A percentile compares a stretch with the other conserved stretches of the same genome.
These are phyloP conservation scores for Sardina pilchardus DNA, from an alignment of 2,113 vertebrate genomes.

Conservation along the genomic window DNA sequence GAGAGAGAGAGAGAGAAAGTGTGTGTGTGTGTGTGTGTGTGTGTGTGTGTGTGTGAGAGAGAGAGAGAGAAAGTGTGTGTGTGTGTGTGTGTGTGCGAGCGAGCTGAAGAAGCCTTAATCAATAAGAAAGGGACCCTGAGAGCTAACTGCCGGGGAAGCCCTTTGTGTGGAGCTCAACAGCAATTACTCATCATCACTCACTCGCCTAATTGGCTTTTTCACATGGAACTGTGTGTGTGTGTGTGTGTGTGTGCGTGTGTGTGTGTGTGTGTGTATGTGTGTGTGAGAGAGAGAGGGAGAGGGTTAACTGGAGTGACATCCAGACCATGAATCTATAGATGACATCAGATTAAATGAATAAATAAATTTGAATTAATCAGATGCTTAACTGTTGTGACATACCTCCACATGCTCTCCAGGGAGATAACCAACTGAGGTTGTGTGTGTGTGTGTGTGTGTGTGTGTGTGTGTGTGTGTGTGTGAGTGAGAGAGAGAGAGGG, in stretches of 20 bases:
- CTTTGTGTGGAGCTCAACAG: constrained; percentile 6
- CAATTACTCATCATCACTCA: constrained; percentile 16
- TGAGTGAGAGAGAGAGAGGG: too few species aligned
- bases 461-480: neutral
- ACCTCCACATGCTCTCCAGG: constrained; percentile 24
- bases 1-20: too few species aligned
- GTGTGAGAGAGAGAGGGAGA: neutral
- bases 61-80: too few species aligned
- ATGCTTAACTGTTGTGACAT: constrained; percentile 52
- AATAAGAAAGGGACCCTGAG: neutral
- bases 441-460: constrained; percentile 15
- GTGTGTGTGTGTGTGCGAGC: neutral
- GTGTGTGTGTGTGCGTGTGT: constrained; percentile 37
- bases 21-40: neutral
- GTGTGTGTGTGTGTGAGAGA: constrained; percentile 25
- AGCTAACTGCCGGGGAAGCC: neutral
- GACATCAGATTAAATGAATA: constrained; percentile 77
- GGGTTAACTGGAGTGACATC: neutral
- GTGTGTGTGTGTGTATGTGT: neutral
- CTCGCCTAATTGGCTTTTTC: constrained; percentile 13
- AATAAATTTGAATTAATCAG: constrained; percentile 66
- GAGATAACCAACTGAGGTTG: constrained; percentile 25
- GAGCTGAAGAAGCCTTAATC: neutral
- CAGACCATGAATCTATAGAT: constrained; percentile 62
- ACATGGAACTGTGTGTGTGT: constrained; percentile 44